Base-by-base conservation (phyloP, 1,140 invertebrate species). In the Ceratosolen fusciceps region DNA sequence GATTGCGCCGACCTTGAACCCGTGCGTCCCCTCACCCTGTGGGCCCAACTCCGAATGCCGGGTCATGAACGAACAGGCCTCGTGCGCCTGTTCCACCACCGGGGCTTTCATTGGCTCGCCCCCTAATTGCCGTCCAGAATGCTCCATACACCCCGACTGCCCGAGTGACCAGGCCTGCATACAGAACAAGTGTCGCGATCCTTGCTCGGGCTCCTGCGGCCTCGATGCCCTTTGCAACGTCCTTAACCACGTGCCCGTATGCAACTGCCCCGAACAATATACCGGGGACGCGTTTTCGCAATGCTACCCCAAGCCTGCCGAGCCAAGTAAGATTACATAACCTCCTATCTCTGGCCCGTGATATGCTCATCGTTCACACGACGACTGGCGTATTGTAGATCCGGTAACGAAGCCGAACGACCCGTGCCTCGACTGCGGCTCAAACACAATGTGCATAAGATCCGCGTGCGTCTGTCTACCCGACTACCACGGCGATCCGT, bases 61-160 rank as follows among this genome's bases (percentile, higher is more conserved):
- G 82, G 91, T 92, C 80, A 86, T 91, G 58, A 91, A 91, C 79
- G 91, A 92, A 73, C 88, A 90, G 52, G 92, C 92, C 47, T 89
- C 92, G 31, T 94, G 93, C 82, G 91, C 91, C 84, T 95, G 94
- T 85, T 87, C 92, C 71, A 84, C 90, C 52, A 91, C n/a, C n/a
- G n/a, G n/a, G n/a, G n/a, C 91, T 71, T 93, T 90, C 82, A 90
- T 91, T 34, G 92, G 92, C 34, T 82, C 87, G 52, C 92, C 93
- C 73, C 93, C 93, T 43, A 91, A 91, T 81, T 94, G 93, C 86
- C 86, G 92, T 82, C 93, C 93, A 19, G 93, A 94, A 89, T 95
- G 93, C 86, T 90, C 92, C n/a, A 92, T 92, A 84, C 94, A 93
- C 82, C 90, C 91, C 1, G 94, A 95, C 84, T 95, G 94, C 84